Base-by-base conservation (phyloP, 1,140 invertebrate species). In the Macrotrachela quadricornifera region DNA sequence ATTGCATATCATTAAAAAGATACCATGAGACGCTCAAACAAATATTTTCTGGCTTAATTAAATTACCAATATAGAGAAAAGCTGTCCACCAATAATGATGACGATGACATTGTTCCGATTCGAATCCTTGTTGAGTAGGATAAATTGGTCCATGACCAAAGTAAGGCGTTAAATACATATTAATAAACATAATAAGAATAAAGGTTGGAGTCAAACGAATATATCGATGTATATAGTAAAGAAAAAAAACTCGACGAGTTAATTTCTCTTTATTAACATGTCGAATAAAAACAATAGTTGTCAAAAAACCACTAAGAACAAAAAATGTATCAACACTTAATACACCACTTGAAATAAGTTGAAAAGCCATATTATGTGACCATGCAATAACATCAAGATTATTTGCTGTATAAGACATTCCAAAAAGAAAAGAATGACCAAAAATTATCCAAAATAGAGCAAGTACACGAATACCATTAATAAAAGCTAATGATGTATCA, bases 261-360 rank as follows among this genome's bases (percentile, higher is more conserved):
- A 53, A 18, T 43, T 53, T 53, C 21, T 51, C 18, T 13, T 59
- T 60, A 68, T 63, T 60, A 40, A 73, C 60, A 55, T 74, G 69
- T 58, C 64, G 67, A 58, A 78, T 42, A 56, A 71, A 66, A 1
- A 73, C 60, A 58, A 78, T 78, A 1, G 73, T 62, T 0, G 76
- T 60, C 0, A 79, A 62, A 1, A 77, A 62, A 43, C 78, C 78
- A 58, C 78, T 78, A 37, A 67, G 41, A 12, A 85, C 83, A 70
- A 88, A 87, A 71, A 87, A 88, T 9, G 83, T 83, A 65, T 87
- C 84, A 17, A 87, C 84, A 42, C 83, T 84, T 63, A 84, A 85
- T 4, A 82, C 82, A 6, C 83, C 84, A 65, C 86, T 87, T 50
- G 58, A 17, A 41, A 69, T 62, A 1, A 59, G 59, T 54, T 65